Evolutionary conservation across 2,113 vertebrate species (phyloP).

Genomic region (Ochotona princeps): DNA sequence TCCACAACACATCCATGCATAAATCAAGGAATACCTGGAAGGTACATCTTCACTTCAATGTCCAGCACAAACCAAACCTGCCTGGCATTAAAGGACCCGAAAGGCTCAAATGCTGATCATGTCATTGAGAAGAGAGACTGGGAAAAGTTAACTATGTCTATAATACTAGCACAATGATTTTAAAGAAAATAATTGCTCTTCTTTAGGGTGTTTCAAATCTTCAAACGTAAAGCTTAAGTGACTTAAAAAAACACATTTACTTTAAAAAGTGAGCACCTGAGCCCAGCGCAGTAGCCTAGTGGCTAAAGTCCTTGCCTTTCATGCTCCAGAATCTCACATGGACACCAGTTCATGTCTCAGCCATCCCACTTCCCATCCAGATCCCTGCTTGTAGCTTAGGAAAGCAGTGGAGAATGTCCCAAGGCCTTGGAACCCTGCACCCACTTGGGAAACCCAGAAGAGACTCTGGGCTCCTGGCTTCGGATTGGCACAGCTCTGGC

Average conservation of each 20-base stretch:
- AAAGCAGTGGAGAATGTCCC: too few relatives aligned
- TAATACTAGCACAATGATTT: slow-evolving; percentile 45
- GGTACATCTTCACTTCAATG: not conserved
- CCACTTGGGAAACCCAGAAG: too few relatives aligned
- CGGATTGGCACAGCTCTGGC: too few relatives aligned
- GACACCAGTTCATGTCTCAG: too few relatives aligned
- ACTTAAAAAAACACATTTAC: slow-evolving; percentile 37
- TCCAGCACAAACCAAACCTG: slow-evolving; percentile 21
- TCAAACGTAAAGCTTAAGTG: slow-evolving; percentile 57
- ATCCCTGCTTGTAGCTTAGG: too few relatives aligned
- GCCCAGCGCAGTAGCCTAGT: too few relatives aligned
- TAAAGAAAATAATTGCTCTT: slow-evolving; percentile 57
- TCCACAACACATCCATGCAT: not conserved
- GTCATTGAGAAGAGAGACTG: not conserved
- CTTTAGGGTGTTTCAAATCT: not conserved
- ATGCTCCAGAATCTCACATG: too few relatives aligned
- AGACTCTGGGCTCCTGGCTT: too few relatives aligned
- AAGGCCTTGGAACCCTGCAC: too few relatives aligned
- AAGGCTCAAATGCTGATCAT: slow-evolving; percentile 46
- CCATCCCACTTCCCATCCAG: too few relatives aligned
- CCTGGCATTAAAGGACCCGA: not conserved
- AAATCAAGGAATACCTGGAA: slow-evolving; percentile 7
- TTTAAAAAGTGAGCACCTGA: slow-evolving; percentile 58
- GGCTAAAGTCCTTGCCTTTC: too few relatives aligned
- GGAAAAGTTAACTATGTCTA: not conserved